phyloP scores from a whole-genome alignment of 2,113 vertebrate species.

The Globicephala melas region DNA sequence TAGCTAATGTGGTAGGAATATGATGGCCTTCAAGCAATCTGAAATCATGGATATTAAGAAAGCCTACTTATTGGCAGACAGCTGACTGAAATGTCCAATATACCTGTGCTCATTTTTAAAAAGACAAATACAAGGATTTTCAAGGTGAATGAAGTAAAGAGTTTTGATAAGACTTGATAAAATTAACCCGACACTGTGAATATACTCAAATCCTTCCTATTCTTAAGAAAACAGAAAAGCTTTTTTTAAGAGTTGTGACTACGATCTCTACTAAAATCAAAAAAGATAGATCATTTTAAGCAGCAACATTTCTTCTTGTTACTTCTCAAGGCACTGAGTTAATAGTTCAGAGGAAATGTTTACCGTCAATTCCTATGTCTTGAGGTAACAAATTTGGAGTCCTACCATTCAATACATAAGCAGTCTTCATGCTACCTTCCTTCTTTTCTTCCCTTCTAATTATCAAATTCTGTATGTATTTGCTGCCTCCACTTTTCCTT shows the following conservation, averaged over 20 bases:
- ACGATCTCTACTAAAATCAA: neutral
- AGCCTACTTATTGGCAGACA: neutral
- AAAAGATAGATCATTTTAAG: slow-evolving; percentile 2
- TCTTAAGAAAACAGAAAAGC: neutral
- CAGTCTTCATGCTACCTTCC: neutral
- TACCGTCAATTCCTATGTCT: neutral
- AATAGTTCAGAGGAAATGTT: neutral
- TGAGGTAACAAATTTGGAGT: neutral
- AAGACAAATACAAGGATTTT: neutral
- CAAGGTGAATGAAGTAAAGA: neutral
- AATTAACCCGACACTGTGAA: neutral
- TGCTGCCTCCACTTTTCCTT: neutral
- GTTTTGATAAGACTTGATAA: neutral
- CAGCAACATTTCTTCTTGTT: neutral
- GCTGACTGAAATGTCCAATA: neutral
- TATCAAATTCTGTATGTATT: neutral
- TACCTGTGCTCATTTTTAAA: neutral
- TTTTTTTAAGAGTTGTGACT: neutral
- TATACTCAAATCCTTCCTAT: neutral
- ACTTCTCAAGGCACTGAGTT: neutral
- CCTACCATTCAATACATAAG: neutral
- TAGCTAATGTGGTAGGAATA: neutral
- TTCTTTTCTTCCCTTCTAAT: neutral
- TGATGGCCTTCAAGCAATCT: neutral
- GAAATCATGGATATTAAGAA: neutral